Conservation (phyloP, 2,797 vertebrate genomes). For the Phoeniculus purpureus region DNA sequence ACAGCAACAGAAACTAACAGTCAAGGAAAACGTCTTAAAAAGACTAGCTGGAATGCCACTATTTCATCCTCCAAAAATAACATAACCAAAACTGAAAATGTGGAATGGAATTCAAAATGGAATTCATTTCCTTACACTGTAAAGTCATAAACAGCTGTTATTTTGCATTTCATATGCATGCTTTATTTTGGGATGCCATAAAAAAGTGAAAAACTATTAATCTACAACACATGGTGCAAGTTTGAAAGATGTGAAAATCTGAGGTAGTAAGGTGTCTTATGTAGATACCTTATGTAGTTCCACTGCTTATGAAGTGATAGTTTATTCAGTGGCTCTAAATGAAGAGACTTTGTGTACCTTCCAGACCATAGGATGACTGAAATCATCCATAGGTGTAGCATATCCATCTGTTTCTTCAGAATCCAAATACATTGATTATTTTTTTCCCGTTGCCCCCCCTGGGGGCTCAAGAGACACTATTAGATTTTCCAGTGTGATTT, state of each 20-base stretch:
- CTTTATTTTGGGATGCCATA: constrained; percentile 24
- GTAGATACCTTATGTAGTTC: neutral
- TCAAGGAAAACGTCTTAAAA: constrained; percentile 45
- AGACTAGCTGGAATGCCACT: constrained; percentile 48
- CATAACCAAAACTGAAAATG: constrained; percentile 66
- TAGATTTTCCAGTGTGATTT: neutral
- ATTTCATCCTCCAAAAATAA: constrained; percentile 68
- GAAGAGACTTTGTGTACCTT: neutral
- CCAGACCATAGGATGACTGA: neutral
- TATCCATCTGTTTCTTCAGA: constrained; percentile 1
- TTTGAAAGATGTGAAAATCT: constrained; percentile 5
- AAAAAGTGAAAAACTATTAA: constrained; percentile 46
- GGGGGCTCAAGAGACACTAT: rapidly evolving
- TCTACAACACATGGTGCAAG: constrained; percentile 23
- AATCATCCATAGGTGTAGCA: neutral
- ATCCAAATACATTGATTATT: neutral
- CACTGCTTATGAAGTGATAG: neutral
- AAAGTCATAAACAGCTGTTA: constrained; percentile 58
- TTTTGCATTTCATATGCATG: constrained; percentile 47
- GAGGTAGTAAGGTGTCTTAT: constrained; percentile 39
- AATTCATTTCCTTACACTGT: constrained; percentile 67
- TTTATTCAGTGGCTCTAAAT: constrained; percentile 7
- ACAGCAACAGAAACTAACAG: constrained; percentile 19
- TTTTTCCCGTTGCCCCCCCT: neutral
- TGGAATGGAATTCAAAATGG: constrained; percentile 67